Evolutionary conservation across 2,113 vertebrate species (phyloP), one percentile per base, ranked within the genome.

Genomic region (Tylochromis polylepis): DNA sequence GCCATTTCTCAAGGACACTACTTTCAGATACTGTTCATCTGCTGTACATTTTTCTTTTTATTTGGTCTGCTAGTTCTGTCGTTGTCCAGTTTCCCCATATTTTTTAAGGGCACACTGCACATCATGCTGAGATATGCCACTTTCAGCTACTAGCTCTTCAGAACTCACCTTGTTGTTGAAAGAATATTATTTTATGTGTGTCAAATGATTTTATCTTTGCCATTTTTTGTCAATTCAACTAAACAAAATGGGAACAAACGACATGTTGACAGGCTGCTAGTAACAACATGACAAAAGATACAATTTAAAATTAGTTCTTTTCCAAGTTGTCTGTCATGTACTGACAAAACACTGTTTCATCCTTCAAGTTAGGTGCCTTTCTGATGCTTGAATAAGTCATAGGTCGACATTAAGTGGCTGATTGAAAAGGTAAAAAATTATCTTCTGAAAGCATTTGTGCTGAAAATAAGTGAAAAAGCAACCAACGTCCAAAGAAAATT

Each of bases 381-480:
- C 43, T 27, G 4, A 70, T 43, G 14, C 65, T 70, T 70, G n/a
- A 70, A 70, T 70, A 43, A 70, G 14, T 16, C n/a, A 70, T 16
- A 43, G 22, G 38, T 43, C 5, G 0, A 43, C 14, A 24, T 24
- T 24, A 43, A 70, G n/a, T 43, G 38, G 12, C 38, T 70, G 12
- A 70, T 24, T 24, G 5, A 70, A 43, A 41, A 5, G 11, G 11
- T 1, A 12, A 53, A 20, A 53, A 8, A 20, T 4, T 4, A 18
- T n/a, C 8, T 8, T 9, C 49, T 53, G 49, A 53, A 53, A 43
- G 34, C 9, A 43, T 70, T 15, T 16, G 8, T 15, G 41, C 38
- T 43, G 65, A 70, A 70, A 70, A 70, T 43, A 38, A 43, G 8
- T 16, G n/a, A 43, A 70, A 70, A 43, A 24, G n/a, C 65, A 70